Conservation (phyloP, 1,140 invertebrate species). For the Drusus annulatus region DNA sequence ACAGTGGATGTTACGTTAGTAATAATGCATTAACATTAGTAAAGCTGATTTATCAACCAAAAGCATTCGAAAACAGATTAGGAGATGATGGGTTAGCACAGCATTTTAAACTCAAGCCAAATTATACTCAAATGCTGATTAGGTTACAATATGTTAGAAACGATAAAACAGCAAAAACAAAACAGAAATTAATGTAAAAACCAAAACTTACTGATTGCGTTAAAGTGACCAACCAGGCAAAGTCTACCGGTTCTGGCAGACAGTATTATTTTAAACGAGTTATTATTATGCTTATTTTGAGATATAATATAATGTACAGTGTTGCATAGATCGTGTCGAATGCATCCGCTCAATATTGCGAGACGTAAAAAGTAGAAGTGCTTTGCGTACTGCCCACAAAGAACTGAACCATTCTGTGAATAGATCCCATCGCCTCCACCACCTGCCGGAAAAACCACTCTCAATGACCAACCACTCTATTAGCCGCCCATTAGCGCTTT, state of each 20-base stretch:
- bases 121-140: conserved; percentile 26
- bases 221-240: conserved; percentile 42
- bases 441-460: conserved; percentile 70
- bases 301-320: conserved; percentile 35
- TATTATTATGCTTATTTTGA: conserved; percentile 38
- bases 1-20: neutral
- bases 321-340: conserved; percentile 22
- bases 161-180: conserved; percentile 40
- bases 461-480: conserved; percentile 60
- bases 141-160: conserved; percentile 26
- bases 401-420: conserved; percentile 74
- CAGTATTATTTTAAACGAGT: conserved; percentile 26
- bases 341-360: conserved; percentile 69
- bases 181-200: conserved; percentile 51
- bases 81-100: conserved; percentile 31
- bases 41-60: conserved; percentile 2
- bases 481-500: too few relatives aligned
- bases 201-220: conserved; percentile 51
- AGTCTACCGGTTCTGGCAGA: conserved; percentile 32
- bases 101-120: conserved; percentile 39
- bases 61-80: conserved; percentile 19
- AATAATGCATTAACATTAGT: conserved; percentile 19
- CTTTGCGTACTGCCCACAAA: conserved; percentile 74
- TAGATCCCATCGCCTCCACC: conserved; percentile 73
- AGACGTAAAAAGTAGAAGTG: conserved; percentile 75